Conservation (phyloP, 2,888 invertebrate genomes). For the Sinodicranocentrus sp. region DNA sequence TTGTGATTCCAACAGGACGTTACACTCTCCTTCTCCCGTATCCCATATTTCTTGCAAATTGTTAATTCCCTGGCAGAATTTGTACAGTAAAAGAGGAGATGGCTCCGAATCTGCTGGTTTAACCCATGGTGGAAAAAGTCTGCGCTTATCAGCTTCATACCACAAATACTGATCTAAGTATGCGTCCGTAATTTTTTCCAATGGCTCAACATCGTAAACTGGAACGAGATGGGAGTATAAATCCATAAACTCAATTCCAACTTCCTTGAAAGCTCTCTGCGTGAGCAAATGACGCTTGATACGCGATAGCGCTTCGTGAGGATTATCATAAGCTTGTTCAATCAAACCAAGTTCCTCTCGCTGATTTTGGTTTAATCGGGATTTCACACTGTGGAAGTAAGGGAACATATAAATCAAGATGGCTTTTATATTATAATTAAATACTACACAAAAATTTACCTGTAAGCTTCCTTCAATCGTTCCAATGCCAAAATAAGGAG, state of each 20-base stretch:
- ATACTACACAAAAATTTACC: conserved; percentile 78
- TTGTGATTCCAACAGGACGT: conserved; percentile 96
- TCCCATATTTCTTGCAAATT: conserved; percentile 99
- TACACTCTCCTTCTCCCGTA: conserved; percentile 98
- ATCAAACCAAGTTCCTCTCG: conserved; percentile 98
- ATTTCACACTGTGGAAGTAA: conserved; percentile 89
- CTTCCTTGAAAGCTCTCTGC: conserved; percentile 98
- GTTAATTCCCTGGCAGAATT: conserved; percentile 86
- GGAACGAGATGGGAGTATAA: conserved; percentile 99
- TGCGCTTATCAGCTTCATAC: conserved; percentile 99
- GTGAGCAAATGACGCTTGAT: conserved; percentile 99
- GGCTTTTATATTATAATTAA: neutral
- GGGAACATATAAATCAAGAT: neutral
- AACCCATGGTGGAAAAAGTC: conserved; percentile 98
- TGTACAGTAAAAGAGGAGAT: conserved; percentile 79
- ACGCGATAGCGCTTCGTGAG: conserved; percentile 98
- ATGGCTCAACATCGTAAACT: conserved; percentile 99
- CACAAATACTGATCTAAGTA: conserved; percentile 99
- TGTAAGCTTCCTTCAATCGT: conserved; percentile 97
- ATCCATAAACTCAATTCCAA: conserved; percentile 99
- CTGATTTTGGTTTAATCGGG: conserved; percentile 98
- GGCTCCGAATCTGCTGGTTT: conserved; percentile 99
- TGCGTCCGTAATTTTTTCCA: conserved; percentile 99
- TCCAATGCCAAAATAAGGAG: conserved; percentile 97
- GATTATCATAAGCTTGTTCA: conserved; percentile 99